phyloP scores from a whole-genome alignment of 1,140 invertebrate genomes.

The Drosophila rufa region DNA sequence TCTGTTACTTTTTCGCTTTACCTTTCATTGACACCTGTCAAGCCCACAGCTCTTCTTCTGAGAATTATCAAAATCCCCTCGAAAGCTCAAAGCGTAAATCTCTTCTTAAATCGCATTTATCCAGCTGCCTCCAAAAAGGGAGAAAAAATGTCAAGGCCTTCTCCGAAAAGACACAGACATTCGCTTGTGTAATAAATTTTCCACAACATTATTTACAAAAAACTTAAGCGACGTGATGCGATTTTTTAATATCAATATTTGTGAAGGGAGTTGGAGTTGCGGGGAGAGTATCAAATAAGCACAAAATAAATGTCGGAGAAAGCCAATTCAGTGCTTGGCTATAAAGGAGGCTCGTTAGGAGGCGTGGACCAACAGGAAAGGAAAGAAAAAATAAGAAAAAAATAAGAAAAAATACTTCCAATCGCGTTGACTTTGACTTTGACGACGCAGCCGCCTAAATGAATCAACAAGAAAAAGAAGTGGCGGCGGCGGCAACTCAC shows the following conservation, averaged over 20 bases:
- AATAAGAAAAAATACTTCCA: conserved; percentile 33
- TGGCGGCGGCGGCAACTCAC: conserved; percentile 50
- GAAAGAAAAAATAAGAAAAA: conserved; percentile 7
- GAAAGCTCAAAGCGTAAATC: conserved; percentile 44
- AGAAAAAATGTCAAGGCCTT: conserved; percentile 19
- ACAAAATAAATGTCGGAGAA: conserved; percentile 74
- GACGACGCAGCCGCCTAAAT: conserved; percentile 61
- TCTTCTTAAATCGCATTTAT: conserved; percentile 74
- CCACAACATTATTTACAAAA: conserved; percentile 81
- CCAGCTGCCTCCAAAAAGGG: conserved; percentile 40
- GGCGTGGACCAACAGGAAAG: conserved; percentile 38
- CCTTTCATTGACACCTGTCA: conserved; percentile 55
- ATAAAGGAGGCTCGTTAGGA: conserved; percentile 30
- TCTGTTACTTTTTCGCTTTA: conserved; percentile 8
- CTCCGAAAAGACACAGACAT: conserved; percentile 33
- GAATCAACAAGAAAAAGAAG: conserved; percentile 46
- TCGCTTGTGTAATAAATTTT: conserved; percentile 72
- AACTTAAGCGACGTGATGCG: conserved; percentile 74
- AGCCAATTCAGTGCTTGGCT: conserved; percentile 49
- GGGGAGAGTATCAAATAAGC: conserved; percentile 67
- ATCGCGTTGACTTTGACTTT: conserved; percentile 50
- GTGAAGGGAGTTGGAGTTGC: conserved; percentile 20
- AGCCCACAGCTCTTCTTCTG: conserved; percentile 1
- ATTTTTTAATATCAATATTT: conserved; percentile 84
- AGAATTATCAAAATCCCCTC: conserved; percentile 42